Percentiles rank a stretch among this genome's conserved stretches.
These are phyloP conservation scores for Forbesichthys papilliferus DNA, from an alignment of 2,113 vertebrate genomes.

Conservation along the genomic window DNA sequence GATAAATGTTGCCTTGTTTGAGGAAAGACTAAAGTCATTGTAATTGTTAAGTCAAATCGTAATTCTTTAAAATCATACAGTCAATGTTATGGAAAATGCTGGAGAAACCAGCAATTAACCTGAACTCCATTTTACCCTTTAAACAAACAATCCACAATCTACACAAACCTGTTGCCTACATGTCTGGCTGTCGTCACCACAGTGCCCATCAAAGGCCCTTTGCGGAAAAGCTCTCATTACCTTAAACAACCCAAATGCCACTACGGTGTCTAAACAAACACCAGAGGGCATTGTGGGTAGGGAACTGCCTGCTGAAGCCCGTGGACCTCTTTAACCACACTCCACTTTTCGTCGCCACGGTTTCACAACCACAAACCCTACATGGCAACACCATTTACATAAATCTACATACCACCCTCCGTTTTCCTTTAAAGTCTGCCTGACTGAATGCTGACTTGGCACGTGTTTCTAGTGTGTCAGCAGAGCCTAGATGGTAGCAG, in stretches of 20 bases:
- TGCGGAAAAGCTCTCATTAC: conserved; percentile 44
- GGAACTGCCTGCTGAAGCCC: conserved; percentile 39
- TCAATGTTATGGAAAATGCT: conserved; percentile 4
- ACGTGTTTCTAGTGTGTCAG: conserved; percentile 68
- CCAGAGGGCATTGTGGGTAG: conserved; percentile 66
- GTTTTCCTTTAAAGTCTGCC: conserved; percentile 50
- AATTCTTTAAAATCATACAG: not conserved
- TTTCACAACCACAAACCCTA: conserved; percentile 51
- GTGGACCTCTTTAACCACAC: conserved; percentile 65
- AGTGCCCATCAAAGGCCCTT: conserved; percentile 32
- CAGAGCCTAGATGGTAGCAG: conserved; percentile 42
- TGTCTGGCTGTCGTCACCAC: conserved; percentile 25
- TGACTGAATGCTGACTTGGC: conserved; percentile 68
- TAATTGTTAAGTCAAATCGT: not conserved
- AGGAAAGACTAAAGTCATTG: not conserved
- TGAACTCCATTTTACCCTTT: not conserved
- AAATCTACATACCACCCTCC: conserved; percentile 55
- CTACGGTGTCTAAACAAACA: conserved; percentile 63
- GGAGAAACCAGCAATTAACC: not conserved
- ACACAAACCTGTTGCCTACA: conserved; percentile 8
- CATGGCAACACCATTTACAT: conserved; percentile 63
- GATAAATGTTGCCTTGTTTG: not conserved
- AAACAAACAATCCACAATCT: no score
- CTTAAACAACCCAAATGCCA: conserved; percentile 37
- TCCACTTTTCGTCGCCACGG: conserved; percentile 63